A percentile compares a stretch with the other conserved stretches of the same genome.
These are phyloP conservation scores for Lycophotia porphyrea DNA, from an alignment of 2,888 invertebrate species.

Conservation along the genomic window DNA sequence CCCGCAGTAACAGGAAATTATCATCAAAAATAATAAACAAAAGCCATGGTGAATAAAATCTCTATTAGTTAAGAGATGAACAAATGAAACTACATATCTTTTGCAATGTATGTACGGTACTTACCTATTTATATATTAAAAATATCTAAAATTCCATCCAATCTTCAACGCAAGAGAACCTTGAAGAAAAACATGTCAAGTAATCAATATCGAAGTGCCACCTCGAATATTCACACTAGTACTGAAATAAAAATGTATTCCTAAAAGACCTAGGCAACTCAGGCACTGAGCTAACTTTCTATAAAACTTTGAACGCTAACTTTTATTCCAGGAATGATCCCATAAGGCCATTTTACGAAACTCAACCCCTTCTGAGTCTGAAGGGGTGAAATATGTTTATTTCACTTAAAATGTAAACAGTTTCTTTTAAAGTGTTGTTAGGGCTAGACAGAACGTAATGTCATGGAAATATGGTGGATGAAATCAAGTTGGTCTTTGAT, in stretches of 20 bases:
- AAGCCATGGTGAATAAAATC: too few species aligned
- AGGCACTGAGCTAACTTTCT: conserved; percentile 62
- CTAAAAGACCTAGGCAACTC: conserved; percentile 48
- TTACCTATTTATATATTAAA: background rate
- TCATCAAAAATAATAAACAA: too few species aligned
- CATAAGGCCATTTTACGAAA: conserved; percentile 70
- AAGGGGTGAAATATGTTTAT: conserved; percentile 49
- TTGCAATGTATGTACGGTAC: background rate
- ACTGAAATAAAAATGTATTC: conserved; percentile 57
- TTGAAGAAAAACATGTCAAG: conserved; percentile 14
- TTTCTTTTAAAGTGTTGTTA: conserved; percentile 9
- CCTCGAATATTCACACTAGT: conserved; percentile 45
- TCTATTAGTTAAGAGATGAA: too few species aligned
- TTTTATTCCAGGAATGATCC: conserved; percentile 71
- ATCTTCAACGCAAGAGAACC: conserved; percentile 8
- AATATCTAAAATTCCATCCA: background rate
- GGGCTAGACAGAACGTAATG: background rate
- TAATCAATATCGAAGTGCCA: conserved; percentile 40
- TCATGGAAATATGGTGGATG: background rate
- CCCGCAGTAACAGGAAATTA: too few species aligned
- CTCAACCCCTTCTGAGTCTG: conserved; percentile 56
- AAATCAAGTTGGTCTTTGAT: background rate
- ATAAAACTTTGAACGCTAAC: conserved; percentile 68
- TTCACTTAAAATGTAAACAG: conserved; percentile 48
- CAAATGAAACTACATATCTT: too few species aligned